Evolutionary conservation across 2,113 vertebrate species (phyloP), one percentile per base, ranked within the genome.

Genomic region (Megaleporinus macrocephalus): DNA sequence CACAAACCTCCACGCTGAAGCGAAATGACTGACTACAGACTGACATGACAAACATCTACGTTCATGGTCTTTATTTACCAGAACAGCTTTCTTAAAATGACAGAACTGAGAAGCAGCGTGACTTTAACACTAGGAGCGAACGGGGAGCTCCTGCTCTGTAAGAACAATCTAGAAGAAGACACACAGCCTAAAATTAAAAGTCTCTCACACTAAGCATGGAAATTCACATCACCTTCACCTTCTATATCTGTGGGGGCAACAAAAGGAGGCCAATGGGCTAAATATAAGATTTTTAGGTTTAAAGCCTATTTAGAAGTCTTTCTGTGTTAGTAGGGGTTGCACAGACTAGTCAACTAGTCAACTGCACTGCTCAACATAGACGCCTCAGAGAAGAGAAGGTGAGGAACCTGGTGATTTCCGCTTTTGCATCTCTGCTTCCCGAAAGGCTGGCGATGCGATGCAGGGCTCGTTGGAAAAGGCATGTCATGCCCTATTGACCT

Each of bases 11-110:
- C 57, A 73, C 22, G 13, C 73, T 70, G 55, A 80, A 80, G 74
- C 66, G 72, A 79, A 73, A 78, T 62, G 73, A 73, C 84, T 83
- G 55, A 82, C 75, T 69, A 82, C 57, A 55, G 63, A 73, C 36
- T 18, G 62, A 51, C 26, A 27, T 70, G 29, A 53, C 66, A 85
- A 73, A 85, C 55, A 61, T 73, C 61, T 73, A 59, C 76, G 77
- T 49, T 63, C 69, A 77, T 77, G 41, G 53, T 62, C 74, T 36
- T 73, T 72, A 63, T 44, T 65, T 73, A 33, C 51, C 71, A 15
- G 3, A 3, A 1, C 9, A 65, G 66, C 61, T 80, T 55, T 83
- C 63, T 69, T 68, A 57, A 75, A 71, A 26, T 22, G 49, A 55
- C 27, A 66, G 47, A 30, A 53, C 9, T 57, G 30, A 27, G 5